A percentile compares a stretch with the other conserved stretches of the same genome.
Evolutionary conservation across 2,797 vertebrate species (phyloP).

Genomic region (Sandelia bainsii): DNA sequence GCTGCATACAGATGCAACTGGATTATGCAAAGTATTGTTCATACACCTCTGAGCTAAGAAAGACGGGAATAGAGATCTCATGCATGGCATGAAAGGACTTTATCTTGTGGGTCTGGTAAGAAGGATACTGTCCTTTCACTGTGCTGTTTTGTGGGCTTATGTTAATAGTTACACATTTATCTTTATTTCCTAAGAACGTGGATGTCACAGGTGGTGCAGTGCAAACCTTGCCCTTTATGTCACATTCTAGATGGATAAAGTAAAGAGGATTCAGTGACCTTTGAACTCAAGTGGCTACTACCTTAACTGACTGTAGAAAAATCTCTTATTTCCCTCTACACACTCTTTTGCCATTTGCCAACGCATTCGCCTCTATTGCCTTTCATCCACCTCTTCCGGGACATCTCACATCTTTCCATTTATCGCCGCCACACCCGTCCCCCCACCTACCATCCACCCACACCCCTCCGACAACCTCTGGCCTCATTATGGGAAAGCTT

Average conservation of each 20-base stretch:
- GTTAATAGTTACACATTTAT: slow-evolving; percentile 17
- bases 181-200: slow-evolving; percentile 13
- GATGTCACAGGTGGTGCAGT: slow-evolving; percentile 17
- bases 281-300: slow-evolving; percentile 11
- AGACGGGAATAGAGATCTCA: slow-evolving; percentile 42
- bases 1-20: slow-evolving; percentile 22
- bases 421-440: slow-evolving; percentile 17
- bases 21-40: slow-evolving; percentile 68
- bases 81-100: slow-evolving; percentile 39
- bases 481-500: slow-evolving; percentile 64
- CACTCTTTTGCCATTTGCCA: slow-evolving; percentile 12
- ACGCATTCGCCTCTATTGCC: slow-evolving; percentile 15
- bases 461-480: slow-evolving; percentile 36
- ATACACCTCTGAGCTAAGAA: slow-evolving; percentile 37
- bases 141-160: slow-evolving; percentile 17
- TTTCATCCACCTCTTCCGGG: slow-evolving; percentile 45
- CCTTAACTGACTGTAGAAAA: slow-evolving; percentile 28
- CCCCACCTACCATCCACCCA: neutral
- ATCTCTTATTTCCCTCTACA: slow-evolving; percentile 9
- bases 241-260: slow-evolving; percentile 15
- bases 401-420: slow-evolving; percentile 61
- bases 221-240: neutral
- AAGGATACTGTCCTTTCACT: slow-evolving; percentile 10
- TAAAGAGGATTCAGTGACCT: slow-evolving; percentile 45
- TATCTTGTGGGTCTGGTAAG: slow-evolving; percentile 41